phyloP scores from a whole-genome alignment of 2,888 invertebrate species.

The Argyra leucocephala region DNA sequence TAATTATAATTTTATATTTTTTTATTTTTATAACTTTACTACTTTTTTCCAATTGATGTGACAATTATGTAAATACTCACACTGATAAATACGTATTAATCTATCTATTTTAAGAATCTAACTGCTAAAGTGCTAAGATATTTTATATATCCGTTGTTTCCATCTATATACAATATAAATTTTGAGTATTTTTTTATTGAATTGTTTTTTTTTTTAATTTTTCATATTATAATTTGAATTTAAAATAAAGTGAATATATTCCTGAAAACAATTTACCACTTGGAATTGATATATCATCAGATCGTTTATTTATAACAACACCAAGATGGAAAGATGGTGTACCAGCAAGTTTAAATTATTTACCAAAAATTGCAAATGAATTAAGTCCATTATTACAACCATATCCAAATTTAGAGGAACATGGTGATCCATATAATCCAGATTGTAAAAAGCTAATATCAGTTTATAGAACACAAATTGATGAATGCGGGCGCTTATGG shows the following conservation, averaged over 20 bases:
- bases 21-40: too few relatives aligned
- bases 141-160: too few relatives aligned
- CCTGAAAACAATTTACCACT: conserved; percentile 65
- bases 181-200: too few relatives aligned
- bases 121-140: too few relatives aligned
- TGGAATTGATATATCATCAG: conserved; percentile 60
- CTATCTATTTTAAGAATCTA: too few relatives aligned
- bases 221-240: not conserved
- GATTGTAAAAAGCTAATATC: conserved; percentile 63
- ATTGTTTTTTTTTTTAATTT: too few relatives aligned
- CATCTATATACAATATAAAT: too few relatives aligned
- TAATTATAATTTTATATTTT: too few relatives aligned
- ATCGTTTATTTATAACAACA: conserved; percentile 62
- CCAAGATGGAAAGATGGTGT: conserved; percentile 69
- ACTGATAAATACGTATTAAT: too few relatives aligned
- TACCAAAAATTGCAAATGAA: conserved; percentile 52
- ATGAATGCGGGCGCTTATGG: conserved; percentile 69
- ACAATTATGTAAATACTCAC: too few relatives aligned
- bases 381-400: conserved; percentile 57
- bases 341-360: conserved; percentile 61
- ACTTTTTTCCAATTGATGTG: too few relatives aligned
- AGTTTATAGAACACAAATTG: conserved; percentile 65
- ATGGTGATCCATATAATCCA: conserved; percentile 36
- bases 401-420: conserved; percentile 60
- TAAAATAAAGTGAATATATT: conserved; percentile 49